Evolutionary conservation across 1,140 invertebrate genomes (phyloP), one percentile per base, ranked within the genome.

Genomic region (Drosophila paulistorum): DNA sequence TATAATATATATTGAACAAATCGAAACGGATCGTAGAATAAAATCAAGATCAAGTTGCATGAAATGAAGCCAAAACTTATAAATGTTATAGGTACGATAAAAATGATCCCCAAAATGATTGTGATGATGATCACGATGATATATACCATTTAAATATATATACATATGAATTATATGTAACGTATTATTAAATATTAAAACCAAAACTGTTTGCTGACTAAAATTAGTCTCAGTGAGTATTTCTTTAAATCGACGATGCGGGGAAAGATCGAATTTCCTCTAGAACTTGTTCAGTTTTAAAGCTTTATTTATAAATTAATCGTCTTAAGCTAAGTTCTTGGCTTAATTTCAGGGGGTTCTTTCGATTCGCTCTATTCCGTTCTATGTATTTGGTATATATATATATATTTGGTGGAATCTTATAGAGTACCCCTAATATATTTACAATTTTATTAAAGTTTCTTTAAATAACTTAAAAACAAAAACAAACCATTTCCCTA

Each of bases 241-340:
- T 39, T 26, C 3, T 41, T 55, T 26, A 10, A 33, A 23, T 9
- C 6, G 30, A 6, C 33, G 13, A 11, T 10, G 9, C 1, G 35
- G n/a, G 13, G 13, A 45, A n/a, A 0, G 41, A 48, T 14, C 42
- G 3, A 26, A 4, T 26, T 55, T 17, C 9, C 0, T 26, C 17
- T 64, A 2, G 6, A 23, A 11, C 5, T 37, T n/a, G 0, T 70
- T 87, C 51, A 35, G 69, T 77, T 81, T 57, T 90, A 89, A 89
- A 90, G 84, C 85, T 89, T 89, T 89, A 89, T 89, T 89, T 67
- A 89, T 89, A 89, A 89, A 89, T 89, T 89, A 89, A 72, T 83
- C 77, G 60, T 89, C 84, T 87, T 89, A 87, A 41, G 35, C 77
- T 77, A 78, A 42, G 58, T 77, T 65, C 70, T 77, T 77, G 74